phyloP scores from a whole-genome alignment of 2,888 invertebrate genomes.

The Ornithoptera alexandrae region DNA sequence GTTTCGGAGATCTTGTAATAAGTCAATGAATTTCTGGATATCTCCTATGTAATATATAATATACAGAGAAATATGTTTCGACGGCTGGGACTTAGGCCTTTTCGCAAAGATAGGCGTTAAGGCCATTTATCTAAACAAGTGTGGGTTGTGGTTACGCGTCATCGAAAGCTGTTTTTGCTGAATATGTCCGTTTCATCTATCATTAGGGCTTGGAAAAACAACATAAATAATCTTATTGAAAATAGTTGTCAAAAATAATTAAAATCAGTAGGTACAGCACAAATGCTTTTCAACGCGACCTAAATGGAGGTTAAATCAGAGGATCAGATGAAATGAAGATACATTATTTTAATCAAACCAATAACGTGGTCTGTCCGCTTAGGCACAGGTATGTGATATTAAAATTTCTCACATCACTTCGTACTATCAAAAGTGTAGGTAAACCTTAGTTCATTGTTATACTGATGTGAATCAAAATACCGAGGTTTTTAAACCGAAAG shows the following conservation, averaged over 20 bases:
- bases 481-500: slow-evolving; percentile 21
- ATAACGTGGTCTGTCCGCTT: slow-evolving; percentile 21
- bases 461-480: slow-evolving; percentile 6
- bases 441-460: slow-evolving; percentile 13
- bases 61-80: no score
- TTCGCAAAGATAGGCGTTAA: no score
- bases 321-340: slow-evolving; percentile 23
- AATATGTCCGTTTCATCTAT: not conserved
- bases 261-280: not conserved
- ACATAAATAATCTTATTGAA: not conserved
- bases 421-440: slow-evolving; percentile 18
- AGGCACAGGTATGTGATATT: slow-evolving; percentile 27
- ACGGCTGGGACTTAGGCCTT: no score
- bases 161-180: no score
- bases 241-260: not conserved
- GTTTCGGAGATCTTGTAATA: no score
- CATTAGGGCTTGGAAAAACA: no score
- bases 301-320: slow-evolving; percentile 14
- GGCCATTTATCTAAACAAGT: no score
- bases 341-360: slow-evolving; percentile 15
- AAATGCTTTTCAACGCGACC: no score
- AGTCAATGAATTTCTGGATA: no score
- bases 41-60: no score
- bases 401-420: slow-evolving; percentile 32
- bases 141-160: no score